Base-by-base conservation (phyloP, 2,113 vertebrate genomes). In the Protobothrops flavoviridis region DNA sequence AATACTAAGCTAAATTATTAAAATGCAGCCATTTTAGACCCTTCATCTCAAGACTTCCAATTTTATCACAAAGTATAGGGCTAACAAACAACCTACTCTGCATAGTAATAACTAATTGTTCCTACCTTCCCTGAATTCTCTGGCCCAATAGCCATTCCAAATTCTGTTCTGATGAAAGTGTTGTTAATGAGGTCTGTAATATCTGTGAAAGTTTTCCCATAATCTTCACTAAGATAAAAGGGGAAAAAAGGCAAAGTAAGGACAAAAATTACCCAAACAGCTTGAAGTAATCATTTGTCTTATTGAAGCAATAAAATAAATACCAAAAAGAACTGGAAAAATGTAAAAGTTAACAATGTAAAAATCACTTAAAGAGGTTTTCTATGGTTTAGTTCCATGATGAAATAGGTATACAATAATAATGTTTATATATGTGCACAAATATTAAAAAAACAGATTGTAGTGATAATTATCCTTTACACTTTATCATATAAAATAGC, bases 81-180 rank as follows among this genome's bases (percentile, higher is more conserved):
- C 4, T 69, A 33, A 43, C 23, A 88, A 59, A 10, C 15, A 90
- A 10, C 15, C 20, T 26, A 90, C 24, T 61, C 10, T 23, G 29
- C 39, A 87, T 5, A 9, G 43, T 59, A 87, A 29, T 45, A 45
- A 20, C 24, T 7, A 13, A 26, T 45, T 17, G 4, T 12, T 88
- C 94, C 91, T 85, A 99, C 99, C 98, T 98, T 99, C 26, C 99
- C 99, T 21, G 98, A 99, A 94, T 98, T 99, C 91, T 98, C 98
- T 0, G 99, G 98, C 86, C 98, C 98, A 39, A 99, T 98, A 8
- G 98, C 98, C 90, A 99, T 99, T 91, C 99, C 99, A 93, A 99
- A 99, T 94, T 99, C 98, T 1, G 98, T 98, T 87, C 97, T 97
- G 97, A 99, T 99, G 96, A 99, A 99, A 86, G 99, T 99, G 96